Conservation (phyloP, 2,888 invertebrate genomes). For the Ormyrus nitidulus region DNA sequence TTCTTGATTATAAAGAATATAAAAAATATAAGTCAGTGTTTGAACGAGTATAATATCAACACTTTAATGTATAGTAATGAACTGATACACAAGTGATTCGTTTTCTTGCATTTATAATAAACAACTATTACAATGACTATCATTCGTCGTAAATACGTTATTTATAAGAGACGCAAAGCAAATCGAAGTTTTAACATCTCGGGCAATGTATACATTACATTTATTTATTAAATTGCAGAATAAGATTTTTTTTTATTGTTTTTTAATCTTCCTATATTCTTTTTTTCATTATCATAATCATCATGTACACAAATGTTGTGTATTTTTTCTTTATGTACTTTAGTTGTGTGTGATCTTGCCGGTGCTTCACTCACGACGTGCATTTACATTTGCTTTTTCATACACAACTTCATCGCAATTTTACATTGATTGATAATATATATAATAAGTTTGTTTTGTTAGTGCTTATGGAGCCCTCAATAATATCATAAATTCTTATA, state of each 20-base stretch:
- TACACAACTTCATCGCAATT: conserved; percentile 20
- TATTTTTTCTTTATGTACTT: background rate
- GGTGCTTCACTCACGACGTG: conserved; percentile 49
- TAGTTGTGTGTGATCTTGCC: conserved; percentile 49
- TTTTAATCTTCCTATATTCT: conserved; percentile 19
- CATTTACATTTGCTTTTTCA: background rate
- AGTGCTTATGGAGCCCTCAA: too few relatives aligned
- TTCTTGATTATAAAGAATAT: too few relatives aligned
- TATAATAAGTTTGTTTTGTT: background rate
- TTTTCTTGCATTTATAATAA: conserved; percentile 69
- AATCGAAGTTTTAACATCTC: conserved; percentile 64
- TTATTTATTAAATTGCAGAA: conserved; percentile 46
- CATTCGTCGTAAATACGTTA: conserved; percentile 68
- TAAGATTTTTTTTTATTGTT: conserved; percentile 17
- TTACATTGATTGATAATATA: conserved; percentile 48
- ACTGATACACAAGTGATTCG: conserved; percentile 71
- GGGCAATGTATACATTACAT: conserved; percentile 56
- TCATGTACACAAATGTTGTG: conserved; percentile 22
- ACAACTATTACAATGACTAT: conserved; percentile 71
- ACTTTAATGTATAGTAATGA: conserved; percentile 72
- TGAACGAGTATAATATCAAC: conserved; percentile 72
- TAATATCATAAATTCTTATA: too few relatives aligned
- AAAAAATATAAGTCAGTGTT: too few relatives aligned
- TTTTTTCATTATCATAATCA: conserved; percentile 28
- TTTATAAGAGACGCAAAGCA: conserved; percentile 69